Base-by-base conservation (phyloP, 92 coral and sea anemone species). In the Epizoanthus scotinus region DNA sequence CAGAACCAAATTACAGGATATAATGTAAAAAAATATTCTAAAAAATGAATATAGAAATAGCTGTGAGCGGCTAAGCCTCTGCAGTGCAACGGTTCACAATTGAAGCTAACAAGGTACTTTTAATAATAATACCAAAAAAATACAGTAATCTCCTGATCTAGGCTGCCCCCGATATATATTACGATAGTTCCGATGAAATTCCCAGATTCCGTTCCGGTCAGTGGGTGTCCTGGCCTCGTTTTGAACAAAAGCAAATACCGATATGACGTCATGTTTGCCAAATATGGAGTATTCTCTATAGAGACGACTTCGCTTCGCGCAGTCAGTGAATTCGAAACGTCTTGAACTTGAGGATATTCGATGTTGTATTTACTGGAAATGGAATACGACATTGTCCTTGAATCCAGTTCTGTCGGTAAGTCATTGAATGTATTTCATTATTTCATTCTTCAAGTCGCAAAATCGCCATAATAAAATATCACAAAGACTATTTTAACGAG, bases 191-290 rank as follows among this genome's bases (percentile, higher is more conserved):
- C 40, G 40, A 34, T 34, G 40, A 34, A 34, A 34, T 34, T 34
- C 40, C 40, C 40, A 34, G 40, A 34, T 34, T 34, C 40, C 40
- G 40, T 34, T 34, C 4, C 40, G 2, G 40, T 34, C 4, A 34
- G 40, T 6, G 40, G 40, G 40, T 34, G 40, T 68, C 81, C 81
- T 75, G 40, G 81, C 81, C 81, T 75, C 69, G 81, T 60, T 75
- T 59, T 75, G 79, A 73, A 56, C 50, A 31, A 56, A 71, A 50
- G 1, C 65, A 47, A 10, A 47, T 47, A 2, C 22, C 60, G 8
- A 10, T 21, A 19, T 60, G 49, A 75, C 81, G 81, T 75, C 81
- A 75, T 2, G 17, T 13, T 1, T 40, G 34, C 68, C 67, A 58
- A 36, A 58, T 75, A 58, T 75, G 81, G 81, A 59, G 55, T 74